Conservation (phyloP, 2,113 vertebrate genomes). For the Rattus rattus region DNA sequence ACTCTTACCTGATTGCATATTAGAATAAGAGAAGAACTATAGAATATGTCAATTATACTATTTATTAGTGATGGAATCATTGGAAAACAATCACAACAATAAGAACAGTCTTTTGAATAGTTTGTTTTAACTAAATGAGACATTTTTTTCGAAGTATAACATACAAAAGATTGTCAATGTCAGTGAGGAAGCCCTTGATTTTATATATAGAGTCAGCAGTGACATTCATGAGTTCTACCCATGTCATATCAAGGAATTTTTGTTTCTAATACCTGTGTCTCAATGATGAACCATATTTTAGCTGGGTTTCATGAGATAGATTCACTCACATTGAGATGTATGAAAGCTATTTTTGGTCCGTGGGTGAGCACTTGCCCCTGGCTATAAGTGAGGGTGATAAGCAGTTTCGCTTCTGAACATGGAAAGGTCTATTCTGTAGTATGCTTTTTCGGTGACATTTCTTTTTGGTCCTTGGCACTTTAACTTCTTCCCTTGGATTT, state of each 20-base stretch:
- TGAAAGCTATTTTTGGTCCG: conserved; percentile 53
- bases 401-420: conserved; percentile 63
- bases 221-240: background rate
- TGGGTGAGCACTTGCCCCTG: conserved; percentile 44
- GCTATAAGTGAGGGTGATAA: conserved; percentile 43
- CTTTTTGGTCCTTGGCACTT: conserved; percentile 61
- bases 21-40: background rate
- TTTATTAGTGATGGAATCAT: conserved; percentile 66
- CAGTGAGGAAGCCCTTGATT: background rate
- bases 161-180: background rate
- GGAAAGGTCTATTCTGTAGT: conserved; percentile 35
- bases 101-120: conserved; percentile 39
- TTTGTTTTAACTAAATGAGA: conserved; percentile 51
- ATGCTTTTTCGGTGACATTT: conserved; percentile 68
- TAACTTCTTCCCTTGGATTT: conserved; percentile 45
- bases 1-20: background rate
- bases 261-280: background rate
- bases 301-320: background rate
- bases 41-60: background rate
- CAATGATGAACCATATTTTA: background rate
- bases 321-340: background rate
- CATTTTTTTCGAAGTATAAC: conserved; percentile 53
- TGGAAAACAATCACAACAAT: conserved; percentile 41
- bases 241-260: background rate
- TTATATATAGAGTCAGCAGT: background rate